Evolutionary conservation across 2,888 invertebrate species (phyloP), one percentile per base, ranked within the genome.

Genomic region (Drosophila sordidula): DNA sequence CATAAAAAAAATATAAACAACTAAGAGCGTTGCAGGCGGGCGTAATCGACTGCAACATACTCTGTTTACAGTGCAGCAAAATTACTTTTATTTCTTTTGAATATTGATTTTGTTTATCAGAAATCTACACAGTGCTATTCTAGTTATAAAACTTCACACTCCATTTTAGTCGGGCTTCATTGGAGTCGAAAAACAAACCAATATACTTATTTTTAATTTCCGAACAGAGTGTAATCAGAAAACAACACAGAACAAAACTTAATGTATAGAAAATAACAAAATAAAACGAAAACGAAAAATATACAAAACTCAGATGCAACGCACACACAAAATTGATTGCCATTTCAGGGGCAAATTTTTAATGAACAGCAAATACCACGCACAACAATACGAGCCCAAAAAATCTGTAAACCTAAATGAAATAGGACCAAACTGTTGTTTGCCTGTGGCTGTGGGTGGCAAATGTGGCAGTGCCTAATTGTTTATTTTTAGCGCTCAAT

Each of bases 321-420:
- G 42, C 6, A 14, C 50, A 47, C 18, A 50, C 16, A 49, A 67
- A 79, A 86, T 80, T 87, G 85, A 87, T 85, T 83, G 82, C 79
- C 77, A 50, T 79, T 87, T 85, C 83, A 87, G 74, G 78, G 86
- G 71, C 83, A 72, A 29, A 66, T 79, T 83, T 85, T 85, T 81
- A 87, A 83, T 87, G 79, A 83, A 81, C 69, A 69, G 68, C 81
- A 84, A 73, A 83, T 66, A 70, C 32, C 41, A 49, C 34, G n/a
- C 41, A 42, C 41, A 57, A 39, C 12, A 49, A 51, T 14, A 62
- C 38, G 25, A 32, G 29, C 11, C 16, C 26, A 1, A 22, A 36
- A 52, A 57, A 18, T 47, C 46, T 42, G 14, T 22, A 18, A 18
- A 9, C 25, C 16, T 26, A 32, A 50, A 55, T 49, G 22, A 38